Percentiles rank a stretch among this genome's conserved stretches.
Conservation (phyloP, 2,113 vertebrate genomes). For the Cromileptes altivelis region DNA sequence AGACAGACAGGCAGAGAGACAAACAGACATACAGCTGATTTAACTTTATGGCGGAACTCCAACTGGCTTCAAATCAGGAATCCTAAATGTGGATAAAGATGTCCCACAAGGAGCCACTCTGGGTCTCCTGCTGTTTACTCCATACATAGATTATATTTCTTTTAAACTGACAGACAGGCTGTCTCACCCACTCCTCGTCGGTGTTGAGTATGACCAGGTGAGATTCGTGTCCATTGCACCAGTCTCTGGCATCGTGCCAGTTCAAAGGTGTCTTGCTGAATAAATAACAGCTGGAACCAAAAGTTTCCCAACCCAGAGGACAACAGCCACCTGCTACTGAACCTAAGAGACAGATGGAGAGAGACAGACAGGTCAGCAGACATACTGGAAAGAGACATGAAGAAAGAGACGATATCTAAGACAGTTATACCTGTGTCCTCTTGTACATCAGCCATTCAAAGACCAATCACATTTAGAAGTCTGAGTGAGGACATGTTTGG, state of each 20-base stretch:
- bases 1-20: background rate
- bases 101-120: background rate
- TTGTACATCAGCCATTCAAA: too few species aligned
- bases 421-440: too few species aligned
- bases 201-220: conserved; percentile 60
- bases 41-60: background rate
- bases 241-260: conserved; percentile 62
- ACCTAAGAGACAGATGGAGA: conserved; percentile 16
- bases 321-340: background rate
- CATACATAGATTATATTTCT: background rate
- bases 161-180: background rate
- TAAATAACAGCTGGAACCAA: conserved; percentile 38
- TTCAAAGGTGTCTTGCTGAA: background rate
- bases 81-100: background rate
- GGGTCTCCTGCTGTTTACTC: conserved; percentile 2
- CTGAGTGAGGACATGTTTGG: too few species aligned
- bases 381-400: background rate
- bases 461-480: too few species aligned
- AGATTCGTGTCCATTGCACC: conserved; percentile 65
- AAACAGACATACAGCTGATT: background rate
- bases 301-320: conserved; percentile 45
- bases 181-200: conserved; percentile 73
- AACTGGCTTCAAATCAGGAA: background rate
- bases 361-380: background rate
- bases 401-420: background rate